Conservation (phyloP, 1,140 invertebrate genomes). For the Sinonovacula constricta region DNA sequence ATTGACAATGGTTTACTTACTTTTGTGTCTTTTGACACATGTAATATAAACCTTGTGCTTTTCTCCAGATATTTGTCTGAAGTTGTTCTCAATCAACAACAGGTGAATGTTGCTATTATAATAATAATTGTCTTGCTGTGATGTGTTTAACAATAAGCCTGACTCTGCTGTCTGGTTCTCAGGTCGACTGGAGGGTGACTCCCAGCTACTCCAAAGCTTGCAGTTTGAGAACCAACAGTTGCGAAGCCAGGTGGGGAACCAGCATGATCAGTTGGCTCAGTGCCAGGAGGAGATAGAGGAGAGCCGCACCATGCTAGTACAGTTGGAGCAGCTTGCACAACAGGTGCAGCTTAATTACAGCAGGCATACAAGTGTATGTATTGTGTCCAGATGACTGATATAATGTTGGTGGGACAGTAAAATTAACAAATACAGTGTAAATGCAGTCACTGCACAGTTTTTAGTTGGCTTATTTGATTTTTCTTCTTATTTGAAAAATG, state of each 20-base stretch:
- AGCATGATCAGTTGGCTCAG: slow-evolving; percentile 54
- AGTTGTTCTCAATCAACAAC: neutral
- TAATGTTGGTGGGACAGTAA: too few species aligned
- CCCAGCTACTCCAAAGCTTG: slow-evolving; percentile 53
- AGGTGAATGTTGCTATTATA: too few species aligned
- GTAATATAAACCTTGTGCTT: too few species aligned
- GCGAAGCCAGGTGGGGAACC: slow-evolving; percentile 48
- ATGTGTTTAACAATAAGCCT: neutral
- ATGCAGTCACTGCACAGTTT: too few species aligned
- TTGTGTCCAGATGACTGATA: too few species aligned
- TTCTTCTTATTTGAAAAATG: too few species aligned
- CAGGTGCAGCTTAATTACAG: slow-evolving; percentile 60
- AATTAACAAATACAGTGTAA: too few species aligned
- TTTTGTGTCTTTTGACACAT: too few species aligned
- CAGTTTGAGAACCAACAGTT: slow-evolving; percentile 61
- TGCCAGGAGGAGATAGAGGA: slow-evolving; percentile 71
- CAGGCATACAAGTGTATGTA: slow-evolving; percentile 47
- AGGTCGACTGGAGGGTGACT: slow-evolving; percentile 51
- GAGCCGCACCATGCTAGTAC: slow-evolving; percentile 60
- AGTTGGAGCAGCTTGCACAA: slow-evolving; percentile 67
- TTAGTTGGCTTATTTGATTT: too few species aligned
- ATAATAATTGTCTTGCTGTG: too few species aligned
- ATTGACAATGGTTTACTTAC: too few species aligned
- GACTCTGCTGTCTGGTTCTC: neutral
- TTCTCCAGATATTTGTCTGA: too few species aligned